Conservation (phyloP, 1,140 invertebrate genomes). For the Coenobita brevimanus region DNA sequence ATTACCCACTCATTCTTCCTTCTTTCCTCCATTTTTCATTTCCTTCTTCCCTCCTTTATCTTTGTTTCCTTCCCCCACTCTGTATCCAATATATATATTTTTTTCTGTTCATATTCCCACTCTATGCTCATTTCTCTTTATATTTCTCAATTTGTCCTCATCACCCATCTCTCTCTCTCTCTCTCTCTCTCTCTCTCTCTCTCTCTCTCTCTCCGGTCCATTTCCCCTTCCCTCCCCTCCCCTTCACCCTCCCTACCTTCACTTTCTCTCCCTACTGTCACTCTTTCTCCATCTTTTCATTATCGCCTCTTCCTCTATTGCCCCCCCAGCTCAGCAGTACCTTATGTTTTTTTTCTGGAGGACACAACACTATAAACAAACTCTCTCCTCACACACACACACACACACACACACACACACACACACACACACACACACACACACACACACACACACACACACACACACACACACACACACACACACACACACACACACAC, state of each 20-base stretch:
- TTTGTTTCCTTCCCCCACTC: not conserved
- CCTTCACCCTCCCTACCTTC: not conserved
- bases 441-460: not conserved
- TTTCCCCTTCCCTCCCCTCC: not conserved
- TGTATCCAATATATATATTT: no score
- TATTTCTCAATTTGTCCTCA: no score
- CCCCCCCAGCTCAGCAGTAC: no score
- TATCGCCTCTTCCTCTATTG: constrained; percentile 15
- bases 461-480: constrained; percentile 3
- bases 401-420: constrained; percentile 26
- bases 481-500: not conserved
- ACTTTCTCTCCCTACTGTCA: not conserved
- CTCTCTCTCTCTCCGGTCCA: not conserved
- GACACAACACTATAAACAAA: not conserved
- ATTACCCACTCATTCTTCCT: not conserved
- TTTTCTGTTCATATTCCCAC: no score
- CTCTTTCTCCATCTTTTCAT: constrained; percentile 12
- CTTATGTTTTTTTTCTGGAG: not conserved
- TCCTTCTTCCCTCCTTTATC: not conserved
- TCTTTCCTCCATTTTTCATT: not conserved
- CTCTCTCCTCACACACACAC: constrained; percentile 1
- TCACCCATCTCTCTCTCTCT: no score
- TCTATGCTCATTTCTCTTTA: no score
- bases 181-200: not conserved
- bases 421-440: not conserved